Conservation (phyloP, 1,140 invertebrate genomes). For the Cephus cinctus region DNA sequence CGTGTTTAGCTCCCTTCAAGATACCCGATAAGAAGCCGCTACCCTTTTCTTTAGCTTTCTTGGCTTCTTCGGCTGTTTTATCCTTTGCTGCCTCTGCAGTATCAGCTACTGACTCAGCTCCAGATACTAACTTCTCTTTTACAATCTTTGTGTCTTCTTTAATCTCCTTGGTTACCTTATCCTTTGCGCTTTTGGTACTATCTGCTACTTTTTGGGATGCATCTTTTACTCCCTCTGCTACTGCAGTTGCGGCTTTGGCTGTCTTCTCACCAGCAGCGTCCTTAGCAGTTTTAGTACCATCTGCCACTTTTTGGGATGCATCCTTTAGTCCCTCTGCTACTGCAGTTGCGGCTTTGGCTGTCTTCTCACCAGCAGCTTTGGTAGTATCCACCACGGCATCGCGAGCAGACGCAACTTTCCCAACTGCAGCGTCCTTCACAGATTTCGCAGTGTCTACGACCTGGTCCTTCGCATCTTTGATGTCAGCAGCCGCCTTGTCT, state of each 20-base stretch:
- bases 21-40: slow-evolving; percentile 5
- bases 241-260: neutral
- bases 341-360: too few relatives aligned
- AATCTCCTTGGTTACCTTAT: slow-evolving; percentile 6
- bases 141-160: slow-evolving; percentile 20
- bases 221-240: neutral
- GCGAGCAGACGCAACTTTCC: neutral
- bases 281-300: slow-evolving; percentile 7
- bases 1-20: slow-evolving; percentile 5
- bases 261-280: slow-evolving; percentile 3
- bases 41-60: slow-evolving; percentile 9
- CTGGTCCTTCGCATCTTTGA: neutral
- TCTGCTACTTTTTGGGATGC: neutral
- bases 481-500: slow-evolving; percentile 5
- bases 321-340: too few relatives aligned
- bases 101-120: slow-evolving; percentile 11
- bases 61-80: slow-evolving; percentile 29
- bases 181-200: slow-evolving; percentile 1
- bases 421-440: neutral
- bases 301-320: slow-evolving; percentile 5
- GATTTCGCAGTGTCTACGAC: neutral
- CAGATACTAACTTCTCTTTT: slow-evolving; percentile 12
- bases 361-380: neutral
- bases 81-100: slow-evolving; percentile 7
- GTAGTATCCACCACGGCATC: neutral